Evolutionary conservation across 2,113 vertebrate genomes (phyloP).

Genomic region (Leucosticte australis): DNA sequence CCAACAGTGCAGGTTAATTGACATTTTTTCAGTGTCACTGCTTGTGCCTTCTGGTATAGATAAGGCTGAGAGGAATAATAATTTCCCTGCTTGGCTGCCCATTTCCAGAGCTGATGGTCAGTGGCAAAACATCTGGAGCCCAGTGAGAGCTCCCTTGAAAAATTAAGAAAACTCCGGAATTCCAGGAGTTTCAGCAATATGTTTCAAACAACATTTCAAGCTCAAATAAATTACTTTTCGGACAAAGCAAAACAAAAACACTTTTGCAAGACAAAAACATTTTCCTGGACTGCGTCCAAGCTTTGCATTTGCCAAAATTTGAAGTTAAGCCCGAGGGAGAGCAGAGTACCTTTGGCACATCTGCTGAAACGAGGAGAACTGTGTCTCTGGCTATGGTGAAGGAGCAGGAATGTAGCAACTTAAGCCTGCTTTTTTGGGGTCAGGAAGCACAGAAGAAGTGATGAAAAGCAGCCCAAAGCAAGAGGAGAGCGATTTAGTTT

Average conservation of each 20-base stretch:
- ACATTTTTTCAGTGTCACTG: slow-evolving; percentile 31
- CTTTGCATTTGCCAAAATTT: slow-evolving; percentile 20
- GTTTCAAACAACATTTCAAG: neutral
- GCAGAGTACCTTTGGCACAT: slow-evolving; percentile 17
- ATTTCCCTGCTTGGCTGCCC: neutral
- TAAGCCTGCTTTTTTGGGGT: slow-evolving; percentile 47
- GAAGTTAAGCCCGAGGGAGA: slow-evolving; percentile 5
- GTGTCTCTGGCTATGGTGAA: slow-evolving; percentile 6
- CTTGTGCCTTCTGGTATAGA: slow-evolving; percentile 5
- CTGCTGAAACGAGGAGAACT: slow-evolving; percentile 17
- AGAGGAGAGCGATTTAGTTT: slow-evolving; percentile 27
- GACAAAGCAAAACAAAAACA: neutral
- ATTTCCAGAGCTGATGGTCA: slow-evolving; percentile 43
- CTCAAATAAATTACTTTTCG: neutral
- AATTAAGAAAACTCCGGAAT: neutral
- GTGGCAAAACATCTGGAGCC: slow-evolving; percentile 28
- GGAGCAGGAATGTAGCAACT: slow-evolving; percentile 38
- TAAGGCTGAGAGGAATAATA: slow-evolving; percentile 14
- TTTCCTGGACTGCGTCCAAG: neutral
- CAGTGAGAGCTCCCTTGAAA: neutral
- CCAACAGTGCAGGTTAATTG: neutral
- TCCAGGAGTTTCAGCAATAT: neutral
- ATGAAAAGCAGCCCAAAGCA: slow-evolving; percentile 61
- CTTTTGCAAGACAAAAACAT: neutral
- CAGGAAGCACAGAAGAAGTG: slow-evolving; percentile 46